These are phyloP conservation scores for Cossypha dichroa DNA, from an alignment of 2,797 vertebrate species.

Conservation along the genomic window DNA sequence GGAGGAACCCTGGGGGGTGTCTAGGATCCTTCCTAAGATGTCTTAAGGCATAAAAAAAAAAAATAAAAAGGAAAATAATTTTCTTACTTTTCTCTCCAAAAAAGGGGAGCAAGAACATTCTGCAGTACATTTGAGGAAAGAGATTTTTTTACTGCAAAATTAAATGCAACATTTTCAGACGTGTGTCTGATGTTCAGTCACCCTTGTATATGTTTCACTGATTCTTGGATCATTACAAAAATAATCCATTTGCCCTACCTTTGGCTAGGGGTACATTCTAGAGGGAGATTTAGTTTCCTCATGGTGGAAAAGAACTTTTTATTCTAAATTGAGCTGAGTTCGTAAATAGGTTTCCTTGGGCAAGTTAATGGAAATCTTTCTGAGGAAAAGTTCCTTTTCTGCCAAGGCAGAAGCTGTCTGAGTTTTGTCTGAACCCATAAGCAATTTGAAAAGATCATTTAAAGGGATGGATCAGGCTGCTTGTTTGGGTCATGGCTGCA, in stretches of 20 bases:
- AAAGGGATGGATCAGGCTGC: neutral
- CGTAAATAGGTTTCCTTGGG: neutral
- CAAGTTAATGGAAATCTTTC: slow-evolving; percentile 17
- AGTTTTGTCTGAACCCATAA: neutral
- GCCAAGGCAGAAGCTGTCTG: neutral
- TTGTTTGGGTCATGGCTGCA: neutral
- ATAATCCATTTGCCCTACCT: neutral
- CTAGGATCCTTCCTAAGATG: neutral
- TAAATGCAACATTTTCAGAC: neutral
- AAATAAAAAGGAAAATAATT: accelerated
- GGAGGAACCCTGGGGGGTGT: accelerated
- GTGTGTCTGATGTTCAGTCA: neutral
- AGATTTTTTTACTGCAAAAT: neutral
- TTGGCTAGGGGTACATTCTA: neutral
- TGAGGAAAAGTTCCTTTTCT: neutral
- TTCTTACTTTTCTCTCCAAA: neutral
- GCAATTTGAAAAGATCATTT: neutral
- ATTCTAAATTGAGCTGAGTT: neutral
- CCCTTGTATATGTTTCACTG: neutral
- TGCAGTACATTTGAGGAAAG: neutral
- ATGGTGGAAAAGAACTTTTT: neutral
- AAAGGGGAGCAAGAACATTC: neutral
- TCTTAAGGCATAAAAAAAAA: neutral
- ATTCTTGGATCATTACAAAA: neutral
- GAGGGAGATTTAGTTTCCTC: neutral